Conservation (phyloP, 1,140 invertebrate genomes). For the Vollenhovia emeryi region DNA sequence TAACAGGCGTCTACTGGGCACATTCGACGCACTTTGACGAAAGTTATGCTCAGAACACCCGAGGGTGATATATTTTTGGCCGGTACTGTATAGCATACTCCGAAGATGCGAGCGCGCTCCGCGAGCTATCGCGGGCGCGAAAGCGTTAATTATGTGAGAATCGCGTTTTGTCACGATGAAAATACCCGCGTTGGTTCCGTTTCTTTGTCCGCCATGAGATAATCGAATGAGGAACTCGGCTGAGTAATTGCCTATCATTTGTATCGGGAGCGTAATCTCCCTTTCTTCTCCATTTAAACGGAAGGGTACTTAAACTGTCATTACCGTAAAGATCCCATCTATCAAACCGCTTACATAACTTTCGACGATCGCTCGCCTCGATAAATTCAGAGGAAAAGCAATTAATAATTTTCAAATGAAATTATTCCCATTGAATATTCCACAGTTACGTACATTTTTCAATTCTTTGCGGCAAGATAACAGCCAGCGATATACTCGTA, state of each 20-base stretch:
- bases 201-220: background rate
- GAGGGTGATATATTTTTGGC: too few relatives aligned
- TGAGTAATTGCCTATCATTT: slow-evolving; percentile 15
- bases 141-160: slow-evolving; percentile 22
- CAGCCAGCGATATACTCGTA: too few relatives aligned
- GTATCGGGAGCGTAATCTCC: background rate
- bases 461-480: background rate
- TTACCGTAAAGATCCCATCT: slow-evolving; percentile 1
- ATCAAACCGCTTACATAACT: background rate
- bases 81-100: background rate
- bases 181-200: slow-evolving; percentile 40
- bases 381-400: background rate
- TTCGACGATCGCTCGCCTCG: background rate
- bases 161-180: slow-evolving; percentile 9
- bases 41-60: too few relatives aligned
- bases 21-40: too few relatives aligned
- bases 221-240: slow-evolving; percentile 28
- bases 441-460: background rate
- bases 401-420: background rate
- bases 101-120: background rate
- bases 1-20: too few relatives aligned
- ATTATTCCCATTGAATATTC: background rate
- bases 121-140: background rate
- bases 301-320: background rate
- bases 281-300: slow-evolving; percentile 14